phyloP scores from a whole-genome alignment of 2,113 vertebrate species.

The Bettongia penicillata region DNA sequence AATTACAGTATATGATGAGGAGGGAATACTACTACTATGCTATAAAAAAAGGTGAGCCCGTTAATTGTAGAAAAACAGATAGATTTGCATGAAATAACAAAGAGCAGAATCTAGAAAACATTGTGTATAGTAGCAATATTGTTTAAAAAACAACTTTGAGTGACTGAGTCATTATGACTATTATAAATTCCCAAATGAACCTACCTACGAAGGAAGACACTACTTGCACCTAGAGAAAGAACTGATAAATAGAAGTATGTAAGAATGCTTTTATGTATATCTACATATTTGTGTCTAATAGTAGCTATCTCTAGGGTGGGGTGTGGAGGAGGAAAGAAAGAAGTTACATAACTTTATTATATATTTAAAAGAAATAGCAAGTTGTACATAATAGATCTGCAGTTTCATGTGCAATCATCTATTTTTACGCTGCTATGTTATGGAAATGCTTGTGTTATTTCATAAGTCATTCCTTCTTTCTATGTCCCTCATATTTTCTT shows the following conservation, averaged over 20 bases:
- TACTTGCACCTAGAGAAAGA: not conserved
- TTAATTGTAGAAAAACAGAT: not conserved
- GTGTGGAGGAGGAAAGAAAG: not conserved
- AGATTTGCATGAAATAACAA: not conserved
- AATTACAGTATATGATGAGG: not conserved
- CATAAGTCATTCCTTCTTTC: not conserved
- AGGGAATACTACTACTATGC: not conserved
- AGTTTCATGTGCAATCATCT: not conserved
- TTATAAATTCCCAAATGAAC: not conserved
- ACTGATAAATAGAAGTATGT: not conserved
- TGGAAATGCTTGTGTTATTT: not conserved
- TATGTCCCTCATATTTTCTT: not conserved
- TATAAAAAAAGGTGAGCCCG: not conserved
- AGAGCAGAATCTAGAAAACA: not conserved
- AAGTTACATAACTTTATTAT: not conserved
- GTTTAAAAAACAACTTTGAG: not conserved
- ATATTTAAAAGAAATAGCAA: too few relatives aligned
- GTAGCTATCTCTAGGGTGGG: not conserved
- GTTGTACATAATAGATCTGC: too few relatives aligned
- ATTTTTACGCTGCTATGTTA: not conserved
- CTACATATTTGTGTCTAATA: not conserved
- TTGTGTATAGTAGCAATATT: not conserved
- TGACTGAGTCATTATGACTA: not conserved
- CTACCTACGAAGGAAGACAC: not conserved
- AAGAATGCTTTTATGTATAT: not conserved